These are phyloP conservation scores for Parazoanthus darwini DNA, from an alignment of 92 coral and sea anemone genomes.

Conservation along the genomic window DNA sequence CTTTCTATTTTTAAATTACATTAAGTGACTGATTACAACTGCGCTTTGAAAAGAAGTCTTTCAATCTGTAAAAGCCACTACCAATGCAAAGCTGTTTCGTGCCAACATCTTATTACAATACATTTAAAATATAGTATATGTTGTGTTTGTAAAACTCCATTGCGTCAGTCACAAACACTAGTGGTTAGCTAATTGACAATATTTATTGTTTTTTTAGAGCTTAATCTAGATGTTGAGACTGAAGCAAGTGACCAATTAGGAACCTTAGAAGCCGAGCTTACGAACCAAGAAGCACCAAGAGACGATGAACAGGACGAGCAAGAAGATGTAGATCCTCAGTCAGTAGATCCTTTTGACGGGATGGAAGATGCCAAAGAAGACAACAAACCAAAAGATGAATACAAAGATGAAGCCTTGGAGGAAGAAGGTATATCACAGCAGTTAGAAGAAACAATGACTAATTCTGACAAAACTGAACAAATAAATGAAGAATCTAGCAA, in stretches of 20 bases:
- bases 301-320: background rate
- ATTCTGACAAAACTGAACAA: background rate
- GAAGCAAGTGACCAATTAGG: background rate
- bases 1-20: too few relatives aligned
- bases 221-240: background rate
- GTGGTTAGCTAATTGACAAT: background rate
- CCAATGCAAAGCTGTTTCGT: too few relatives aligned
- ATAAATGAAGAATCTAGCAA: background rate
- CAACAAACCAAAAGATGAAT: background rate
- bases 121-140: too few relatives aligned
- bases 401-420: background rate
- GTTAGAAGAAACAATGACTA: too few relatives aligned
- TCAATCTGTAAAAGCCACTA: too few relatives aligned
- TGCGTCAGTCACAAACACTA: too few relatives aligned
- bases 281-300: background rate
- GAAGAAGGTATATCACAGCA: background rate
- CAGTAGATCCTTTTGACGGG: background rate
- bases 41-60: too few relatives aligned
- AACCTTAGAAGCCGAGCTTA: background rate
- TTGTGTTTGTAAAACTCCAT: too few relatives aligned
- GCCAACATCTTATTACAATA: too few relatives aligned
- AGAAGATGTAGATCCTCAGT: background rate
- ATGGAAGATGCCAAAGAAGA: too few relatives aligned
- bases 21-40: too few relatives aligned
- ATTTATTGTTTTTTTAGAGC: background rate